Evolutionary conservation across 2,113 vertebrate genomes (phyloP).

Genomic region (Lepus europaeus): DNA sequence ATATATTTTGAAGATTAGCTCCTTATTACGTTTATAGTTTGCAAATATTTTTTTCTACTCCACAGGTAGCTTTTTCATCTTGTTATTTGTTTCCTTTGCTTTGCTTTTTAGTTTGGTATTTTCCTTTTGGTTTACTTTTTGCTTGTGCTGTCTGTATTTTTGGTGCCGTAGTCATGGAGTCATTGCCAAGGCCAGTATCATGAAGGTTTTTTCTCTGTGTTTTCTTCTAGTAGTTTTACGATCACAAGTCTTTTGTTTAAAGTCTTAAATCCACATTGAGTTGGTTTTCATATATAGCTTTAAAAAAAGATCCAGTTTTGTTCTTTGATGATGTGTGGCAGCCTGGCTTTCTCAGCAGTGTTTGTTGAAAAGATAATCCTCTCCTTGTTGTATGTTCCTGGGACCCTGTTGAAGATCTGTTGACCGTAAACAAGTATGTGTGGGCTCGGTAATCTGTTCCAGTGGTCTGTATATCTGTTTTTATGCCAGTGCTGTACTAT

Average conservation of each 20-base stretch:
- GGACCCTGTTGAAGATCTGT: neutral
- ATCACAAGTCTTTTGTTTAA: too few relatives aligned
- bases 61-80: too few relatives aligned
- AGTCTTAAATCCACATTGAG: too few relatives aligned
- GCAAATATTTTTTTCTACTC: neutral
- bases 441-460: neutral
- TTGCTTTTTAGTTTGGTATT: too few relatives aligned
- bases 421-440: neutral
- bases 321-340: too few relatives aligned
- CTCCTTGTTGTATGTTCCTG: too few relatives aligned
- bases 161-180: neutral
- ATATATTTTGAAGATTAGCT: neutral
- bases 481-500: neutral
- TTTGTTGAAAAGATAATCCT: too few relatives aligned
- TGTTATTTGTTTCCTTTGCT: too few relatives aligned
- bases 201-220: neutral
- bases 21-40: neutral
- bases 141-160: neutral
- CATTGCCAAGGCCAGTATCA: neutral
- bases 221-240: neutral
- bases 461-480: neutral
- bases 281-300: too few relatives aligned
- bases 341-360: too few relatives aligned
- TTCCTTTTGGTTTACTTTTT: neutral
- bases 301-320: too few relatives aligned